Percentiles rank a stretch among this genome's conserved stretches.
phyloP scores from a whole-genome alignment of 2,888 invertebrate species.

The Ectobius pallidus region DNA sequence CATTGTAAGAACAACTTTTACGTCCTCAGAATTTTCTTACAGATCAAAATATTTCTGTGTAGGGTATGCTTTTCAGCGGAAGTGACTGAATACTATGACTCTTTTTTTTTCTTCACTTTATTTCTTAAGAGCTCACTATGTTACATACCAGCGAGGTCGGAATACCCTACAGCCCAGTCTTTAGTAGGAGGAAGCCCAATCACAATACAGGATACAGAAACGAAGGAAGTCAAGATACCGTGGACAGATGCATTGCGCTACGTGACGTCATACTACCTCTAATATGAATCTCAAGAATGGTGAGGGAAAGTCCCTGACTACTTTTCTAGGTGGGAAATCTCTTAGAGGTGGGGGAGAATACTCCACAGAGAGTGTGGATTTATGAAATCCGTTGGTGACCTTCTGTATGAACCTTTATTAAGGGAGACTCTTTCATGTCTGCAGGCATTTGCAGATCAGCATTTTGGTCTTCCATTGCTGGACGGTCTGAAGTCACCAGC shows the following conservation, averaged over 20 bases:
- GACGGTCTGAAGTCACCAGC: conserved; percentile 8
- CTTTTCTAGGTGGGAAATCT: background rate
- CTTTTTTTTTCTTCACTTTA: background rate
- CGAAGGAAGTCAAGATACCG: background rate
- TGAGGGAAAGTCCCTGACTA: conserved; percentile 16
- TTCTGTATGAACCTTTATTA: conserved; percentile 22
- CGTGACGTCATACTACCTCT: too few species aligned
- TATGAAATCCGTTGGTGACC: conserved; percentile 14
- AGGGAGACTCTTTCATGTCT: background rate
- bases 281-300: too few species aligned
- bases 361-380: background rate
- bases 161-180: background rate
- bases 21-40: too few species aligned
- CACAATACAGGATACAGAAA: background rate
- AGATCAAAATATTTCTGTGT: too few species aligned
- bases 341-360: background rate
- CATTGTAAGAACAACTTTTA: too few species aligned
- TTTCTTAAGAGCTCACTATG: background rate
- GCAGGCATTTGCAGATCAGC: conserved; percentile 28
- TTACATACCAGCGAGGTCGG: background rate
- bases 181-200: background rate
- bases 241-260: too few species aligned
- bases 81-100: background rate
- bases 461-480: background rate
- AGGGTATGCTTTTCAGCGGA: background rate